Evolutionary conservation across 2,113 vertebrate species (phyloP).

Genomic region (Anarrhichthys ocellatus): DNA sequence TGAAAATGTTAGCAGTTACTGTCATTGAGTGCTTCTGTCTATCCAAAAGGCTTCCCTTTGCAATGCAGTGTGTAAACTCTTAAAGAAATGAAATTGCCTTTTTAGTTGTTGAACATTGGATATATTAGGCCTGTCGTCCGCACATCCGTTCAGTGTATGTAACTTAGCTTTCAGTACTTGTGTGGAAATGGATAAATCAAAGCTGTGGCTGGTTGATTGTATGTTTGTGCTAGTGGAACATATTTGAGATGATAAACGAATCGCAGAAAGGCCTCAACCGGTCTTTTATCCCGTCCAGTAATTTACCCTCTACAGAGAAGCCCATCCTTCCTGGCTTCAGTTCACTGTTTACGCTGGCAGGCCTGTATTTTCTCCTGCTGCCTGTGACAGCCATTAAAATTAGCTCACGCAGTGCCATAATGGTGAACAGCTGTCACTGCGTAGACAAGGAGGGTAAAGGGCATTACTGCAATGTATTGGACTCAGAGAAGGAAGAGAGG

Average conservation of each 20-base stretch:
- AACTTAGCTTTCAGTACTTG: conserved; percentile 13
- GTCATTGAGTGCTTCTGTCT: neutral
- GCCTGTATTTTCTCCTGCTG: conserved; percentile 68
- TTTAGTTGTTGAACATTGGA: neutral
- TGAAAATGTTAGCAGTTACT: neutral
- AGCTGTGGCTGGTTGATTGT: conserved; percentile 5
- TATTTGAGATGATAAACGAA: conserved; percentile 50
- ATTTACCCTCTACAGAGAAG: conserved; percentile 62
- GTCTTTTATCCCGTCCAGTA: conserved; percentile 51
- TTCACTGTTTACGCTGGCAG: conserved; percentile 72
- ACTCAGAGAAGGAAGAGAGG: conserved; percentile 35
- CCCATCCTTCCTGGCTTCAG: conserved; percentile 66
- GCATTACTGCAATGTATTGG: conserved; percentile 70
- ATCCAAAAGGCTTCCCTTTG: neutral
- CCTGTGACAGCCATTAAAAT: conserved; percentile 78
- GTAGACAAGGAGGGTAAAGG: conserved; percentile 70
- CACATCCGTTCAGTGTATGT: neutral
- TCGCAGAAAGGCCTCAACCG: conserved; percentile 46
- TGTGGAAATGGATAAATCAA: conserved; percentile 20
- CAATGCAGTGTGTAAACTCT: neutral
- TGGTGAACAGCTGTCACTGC: conserved; percentile 80
- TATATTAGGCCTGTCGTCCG: neutral
- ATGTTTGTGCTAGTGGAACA: conserved; percentile 23
- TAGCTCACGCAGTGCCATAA: conserved; percentile 75
- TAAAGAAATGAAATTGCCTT: neutral